phyloP scores from a whole-genome alignment of 1,140 invertebrate species.

The Tetragnatha versicolor region DNA sequence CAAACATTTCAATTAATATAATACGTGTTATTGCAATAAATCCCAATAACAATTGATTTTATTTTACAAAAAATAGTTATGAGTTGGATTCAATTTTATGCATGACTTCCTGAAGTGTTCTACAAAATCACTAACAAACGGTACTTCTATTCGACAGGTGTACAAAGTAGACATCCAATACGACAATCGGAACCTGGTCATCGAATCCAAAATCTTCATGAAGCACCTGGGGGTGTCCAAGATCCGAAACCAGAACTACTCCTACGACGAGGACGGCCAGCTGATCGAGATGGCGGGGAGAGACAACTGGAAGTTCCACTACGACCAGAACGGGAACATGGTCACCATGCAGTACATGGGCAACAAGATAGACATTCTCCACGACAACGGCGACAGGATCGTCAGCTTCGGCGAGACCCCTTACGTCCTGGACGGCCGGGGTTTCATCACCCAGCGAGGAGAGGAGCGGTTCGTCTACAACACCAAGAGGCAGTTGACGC shows the following conservation, averaged over 20 bases:
- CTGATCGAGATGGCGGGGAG: conserved; percentile 84
- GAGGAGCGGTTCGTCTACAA: conserved; percentile 89
- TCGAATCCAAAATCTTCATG: conserved; percentile 58
- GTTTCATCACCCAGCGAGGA: conserved; percentile 89
- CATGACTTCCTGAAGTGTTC: too few species aligned
- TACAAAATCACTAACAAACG: too few species aligned
- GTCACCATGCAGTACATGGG: conserved; percentile 87
- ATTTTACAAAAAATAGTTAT: too few species aligned
- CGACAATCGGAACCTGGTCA: conserved; percentile 44
- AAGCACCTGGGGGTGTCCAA: conserved; percentile 54
- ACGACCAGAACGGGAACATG: conserved; percentile 95
- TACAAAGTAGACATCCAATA: conserved; percentile 53
- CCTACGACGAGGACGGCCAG: conserved; percentile 87
- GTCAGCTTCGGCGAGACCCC: conserved; percentile 69
- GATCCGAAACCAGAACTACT: conserved; percentile 71
- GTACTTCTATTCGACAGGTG: too few species aligned
- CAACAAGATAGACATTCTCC: conserved; percentile 85
- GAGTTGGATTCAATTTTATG: too few species aligned
- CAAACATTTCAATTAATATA: too few species aligned
- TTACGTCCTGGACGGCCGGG: conserved; percentile 87
- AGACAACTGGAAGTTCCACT: conserved; percentile 92
- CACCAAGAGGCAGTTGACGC: conserved; percentile 86
- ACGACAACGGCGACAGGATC: conserved; percentile 90
- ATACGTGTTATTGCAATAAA: too few species aligned
- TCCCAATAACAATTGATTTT: too few species aligned